A percentile compares a stretch with the other conserved stretches of the same genome.
Evolutionary conservation across 1,140 invertebrate species (phyloP).

Genomic region (Oreohelix idahoensis): DNA sequence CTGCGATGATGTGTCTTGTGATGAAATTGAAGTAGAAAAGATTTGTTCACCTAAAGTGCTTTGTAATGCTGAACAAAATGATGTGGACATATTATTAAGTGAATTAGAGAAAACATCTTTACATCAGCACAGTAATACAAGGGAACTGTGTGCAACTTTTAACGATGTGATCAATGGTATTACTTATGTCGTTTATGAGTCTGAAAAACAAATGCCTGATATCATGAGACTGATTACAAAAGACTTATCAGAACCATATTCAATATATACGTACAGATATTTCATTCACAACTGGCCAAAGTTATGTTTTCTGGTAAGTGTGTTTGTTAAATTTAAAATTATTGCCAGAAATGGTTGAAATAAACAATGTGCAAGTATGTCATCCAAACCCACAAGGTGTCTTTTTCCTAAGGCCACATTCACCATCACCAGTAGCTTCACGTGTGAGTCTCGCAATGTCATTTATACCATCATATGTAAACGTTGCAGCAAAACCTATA

Average conservation of each 20-base stretch:
- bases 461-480: too few species aligned
- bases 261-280: constrained; percentile 99
- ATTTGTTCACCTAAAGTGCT: constrained; percentile 15
- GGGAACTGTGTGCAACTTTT: constrained; percentile 12
- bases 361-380: too few species aligned
- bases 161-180: constrained; percentile 52
- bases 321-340: not conserved
- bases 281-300: constrained; percentile 99
- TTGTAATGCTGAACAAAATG: constrained; percentile 4
- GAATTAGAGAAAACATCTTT: constrained; percentile 36
- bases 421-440: too few species aligned
- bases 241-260: constrained; percentile 99
- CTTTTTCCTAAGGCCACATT: too few species aligned
- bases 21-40: constrained; percentile 36
- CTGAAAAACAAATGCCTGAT: constrained; percentile 92
- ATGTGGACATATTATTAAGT: constrained; percentile 39
- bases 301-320: constrained; percentile 93
- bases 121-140: not conserved
- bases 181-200: constrained; percentile 81
- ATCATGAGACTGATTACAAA: constrained; percentile 99
- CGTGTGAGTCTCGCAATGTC: too few species aligned
- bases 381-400: too few species aligned
- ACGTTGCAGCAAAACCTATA: too few species aligned
- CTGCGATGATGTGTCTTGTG: not conserved
- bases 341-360: too few species aligned